A percentile compares a stretch with the other conserved stretches of the same genome.
Conservation (phyloP, 2,113 vertebrate genomes). For the Xiphophorus maculatus region DNA sequence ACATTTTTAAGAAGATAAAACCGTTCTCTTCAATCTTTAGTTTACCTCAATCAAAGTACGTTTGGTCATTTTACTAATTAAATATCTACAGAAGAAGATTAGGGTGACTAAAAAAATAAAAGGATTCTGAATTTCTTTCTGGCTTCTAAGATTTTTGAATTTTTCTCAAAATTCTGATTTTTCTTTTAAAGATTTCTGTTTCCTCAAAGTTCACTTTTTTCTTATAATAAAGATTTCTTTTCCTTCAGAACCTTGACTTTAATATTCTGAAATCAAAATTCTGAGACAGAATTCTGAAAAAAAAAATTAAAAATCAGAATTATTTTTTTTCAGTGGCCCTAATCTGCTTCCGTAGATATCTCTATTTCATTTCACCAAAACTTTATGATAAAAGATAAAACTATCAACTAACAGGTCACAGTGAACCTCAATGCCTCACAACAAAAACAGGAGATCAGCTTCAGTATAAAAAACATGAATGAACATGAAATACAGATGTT, state of each 20-base stretch:
- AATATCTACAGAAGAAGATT: not conserved
- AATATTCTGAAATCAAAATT: too few species aligned
- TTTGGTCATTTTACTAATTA: not conserved
- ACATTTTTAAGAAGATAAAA: conserved; percentile 56
- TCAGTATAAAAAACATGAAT: conserved; percentile 46
- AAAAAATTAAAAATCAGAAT: too few species aligned
- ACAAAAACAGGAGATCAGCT: conserved; percentile 59
- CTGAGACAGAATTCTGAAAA: too few species aligned
- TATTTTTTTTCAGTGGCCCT: too few species aligned
- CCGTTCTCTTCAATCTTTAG: conserved; percentile 37
- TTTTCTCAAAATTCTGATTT: too few species aligned
- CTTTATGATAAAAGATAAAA: conserved; percentile 47
- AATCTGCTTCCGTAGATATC: not conserved
- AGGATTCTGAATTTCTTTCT: too few species aligned
- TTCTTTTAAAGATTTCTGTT: too few species aligned
- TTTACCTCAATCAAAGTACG: conserved; percentile 9
- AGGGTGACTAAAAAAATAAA: not conserved
- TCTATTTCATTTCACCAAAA: not conserved
- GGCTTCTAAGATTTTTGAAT: too few species aligned
- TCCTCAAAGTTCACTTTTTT: too few species aligned
- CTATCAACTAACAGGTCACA: conserved; percentile 62
- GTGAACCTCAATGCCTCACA: conserved; percentile 58
- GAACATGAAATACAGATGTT: conserved; percentile 17
- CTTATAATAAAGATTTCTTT: not conserved
- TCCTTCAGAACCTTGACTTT: too few species aligned